Evolutionary conservation across 2,888 invertebrate species (phyloP).

Genomic region (Euzetes globulus): DNA sequence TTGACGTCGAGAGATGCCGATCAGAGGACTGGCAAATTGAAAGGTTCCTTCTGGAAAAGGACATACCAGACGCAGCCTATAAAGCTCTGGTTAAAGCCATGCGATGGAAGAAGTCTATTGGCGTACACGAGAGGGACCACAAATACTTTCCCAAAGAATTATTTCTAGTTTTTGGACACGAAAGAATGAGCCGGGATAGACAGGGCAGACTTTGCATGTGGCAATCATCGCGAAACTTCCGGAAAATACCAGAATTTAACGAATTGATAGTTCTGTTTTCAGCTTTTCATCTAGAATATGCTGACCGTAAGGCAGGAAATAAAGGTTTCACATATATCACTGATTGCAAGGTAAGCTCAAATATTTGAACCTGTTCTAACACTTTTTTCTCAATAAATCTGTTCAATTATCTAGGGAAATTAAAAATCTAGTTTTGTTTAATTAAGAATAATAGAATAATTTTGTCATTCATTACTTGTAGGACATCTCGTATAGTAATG

Average conservation of each 20-base stretch:
- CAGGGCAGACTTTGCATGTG: conserved; percentile 14
- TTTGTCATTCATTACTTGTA: too few relatives aligned
- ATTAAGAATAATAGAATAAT: too few relatives aligned
- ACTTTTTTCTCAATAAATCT: too few relatives aligned
- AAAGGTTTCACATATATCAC: too few relatives aligned
- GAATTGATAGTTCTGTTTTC: neutral
- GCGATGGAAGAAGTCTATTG: conserved; percentile 32
- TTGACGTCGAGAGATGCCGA: conserved; percentile 31
- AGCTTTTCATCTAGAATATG: too few relatives aligned
- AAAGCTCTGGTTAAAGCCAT: conserved; percentile 19
- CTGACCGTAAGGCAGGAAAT: too few relatives aligned
- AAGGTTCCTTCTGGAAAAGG: conserved; percentile 1
- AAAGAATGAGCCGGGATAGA: conserved; percentile 12
- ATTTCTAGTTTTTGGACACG: conserved; percentile 1
- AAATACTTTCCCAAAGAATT: conserved; percentile 34
- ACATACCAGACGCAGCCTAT: conserved; percentile 9
- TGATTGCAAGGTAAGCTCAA: too few relatives aligned
- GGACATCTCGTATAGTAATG: too few relatives aligned
- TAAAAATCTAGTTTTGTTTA: too few relatives aligned
- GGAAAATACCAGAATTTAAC: neutral
- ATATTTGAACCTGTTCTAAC: too few relatives aligned
- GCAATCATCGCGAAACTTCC: neutral
- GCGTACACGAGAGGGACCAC: conserved; percentile 20
- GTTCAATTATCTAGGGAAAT: too few relatives aligned
- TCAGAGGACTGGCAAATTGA: conserved; percentile 31